Conservation (phyloP, 2,797 vertebrate genomes). For the Neosilurus mollespiculum region DNA sequence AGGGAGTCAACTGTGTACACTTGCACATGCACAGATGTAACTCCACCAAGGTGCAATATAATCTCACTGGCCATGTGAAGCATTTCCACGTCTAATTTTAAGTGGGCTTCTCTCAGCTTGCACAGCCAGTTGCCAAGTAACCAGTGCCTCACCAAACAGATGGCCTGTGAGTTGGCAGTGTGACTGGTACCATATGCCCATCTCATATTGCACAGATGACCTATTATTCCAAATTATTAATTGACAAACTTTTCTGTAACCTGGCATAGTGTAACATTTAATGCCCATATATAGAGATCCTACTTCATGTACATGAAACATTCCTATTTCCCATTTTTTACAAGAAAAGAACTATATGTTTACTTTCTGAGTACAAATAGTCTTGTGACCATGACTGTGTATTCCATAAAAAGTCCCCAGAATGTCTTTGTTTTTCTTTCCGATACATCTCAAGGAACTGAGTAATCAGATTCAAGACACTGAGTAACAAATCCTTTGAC, state of each 20-base stretch:
- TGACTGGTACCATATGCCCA: conserved; percentile 22
- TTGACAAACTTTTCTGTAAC: not conserved
- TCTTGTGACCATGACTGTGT: not conserved
- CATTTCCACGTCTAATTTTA: conserved; percentile 51
- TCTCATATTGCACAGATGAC: conserved; percentile 46
- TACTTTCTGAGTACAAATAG: not conserved
- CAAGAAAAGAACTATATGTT: too few species aligned
- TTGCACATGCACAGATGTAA: conserved; percentile 12
- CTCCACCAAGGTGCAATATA: conserved; percentile 26
- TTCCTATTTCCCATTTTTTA: not conserved
- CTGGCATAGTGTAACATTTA: not conserved
- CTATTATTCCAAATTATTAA: conserved; percentile 39
- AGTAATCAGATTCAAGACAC: not conserved
- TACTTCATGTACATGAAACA: not conserved
- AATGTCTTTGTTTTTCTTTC: not conserved
- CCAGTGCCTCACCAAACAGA: conserved; percentile 36
- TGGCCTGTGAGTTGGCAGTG: conserved; percentile 30
- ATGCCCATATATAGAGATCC: not conserved
- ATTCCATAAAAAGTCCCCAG: not conserved
- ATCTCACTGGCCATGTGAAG: conserved; percentile 39
- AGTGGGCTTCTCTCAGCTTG: conserved; percentile 48
- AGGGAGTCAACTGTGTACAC: conserved; percentile 12
- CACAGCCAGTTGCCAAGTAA: conserved; percentile 34
- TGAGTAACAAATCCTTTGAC: not conserved
- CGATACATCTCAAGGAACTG: not conserved